Conservation (phyloP, 2,113 vertebrate species). For the Heterotilapia buettikoferi region DNA sequence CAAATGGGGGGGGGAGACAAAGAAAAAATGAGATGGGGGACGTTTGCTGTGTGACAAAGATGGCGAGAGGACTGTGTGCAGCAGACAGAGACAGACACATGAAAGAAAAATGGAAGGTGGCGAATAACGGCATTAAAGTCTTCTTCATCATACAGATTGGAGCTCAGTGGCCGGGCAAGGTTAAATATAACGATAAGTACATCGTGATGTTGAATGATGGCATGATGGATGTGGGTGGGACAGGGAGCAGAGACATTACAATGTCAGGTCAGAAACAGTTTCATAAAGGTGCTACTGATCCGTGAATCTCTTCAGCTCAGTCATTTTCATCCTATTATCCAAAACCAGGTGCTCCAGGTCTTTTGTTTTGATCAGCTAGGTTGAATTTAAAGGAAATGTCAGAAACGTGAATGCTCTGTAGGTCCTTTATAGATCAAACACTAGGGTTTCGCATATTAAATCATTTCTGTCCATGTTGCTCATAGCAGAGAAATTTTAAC, state of each 20-base stretch:
- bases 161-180: not conserved
- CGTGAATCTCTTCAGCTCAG: not conserved
- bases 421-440: not conserved
- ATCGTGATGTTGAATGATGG: not conserved
- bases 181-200: constrained; percentile 1
- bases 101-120: not conserved
- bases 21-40: not conserved
- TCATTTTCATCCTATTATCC: not conserved
- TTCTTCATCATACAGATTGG: not conserved
- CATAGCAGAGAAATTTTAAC: not conserved
- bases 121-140: not conserved
- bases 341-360: not conserved
- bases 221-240: not conserved
- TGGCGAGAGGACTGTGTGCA: not conserved
- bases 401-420: not conserved
- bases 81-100: constrained; percentile 8
- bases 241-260: not conserved
- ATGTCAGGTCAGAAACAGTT: not conserved
- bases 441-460: not conserved
- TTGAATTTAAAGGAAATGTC: not conserved
- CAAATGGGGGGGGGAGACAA: not conserved
- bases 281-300: not conserved
- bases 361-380: not conserved
- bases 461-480: not conserved
- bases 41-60: not conserved